Percentiles rank a stretch among this genome's conserved stretches.
These are phyloP conservation scores for Tragelaphus scriptus DNA, from an alignment of 2,113 vertebrate species.

Conservation along the genomic window DNA sequence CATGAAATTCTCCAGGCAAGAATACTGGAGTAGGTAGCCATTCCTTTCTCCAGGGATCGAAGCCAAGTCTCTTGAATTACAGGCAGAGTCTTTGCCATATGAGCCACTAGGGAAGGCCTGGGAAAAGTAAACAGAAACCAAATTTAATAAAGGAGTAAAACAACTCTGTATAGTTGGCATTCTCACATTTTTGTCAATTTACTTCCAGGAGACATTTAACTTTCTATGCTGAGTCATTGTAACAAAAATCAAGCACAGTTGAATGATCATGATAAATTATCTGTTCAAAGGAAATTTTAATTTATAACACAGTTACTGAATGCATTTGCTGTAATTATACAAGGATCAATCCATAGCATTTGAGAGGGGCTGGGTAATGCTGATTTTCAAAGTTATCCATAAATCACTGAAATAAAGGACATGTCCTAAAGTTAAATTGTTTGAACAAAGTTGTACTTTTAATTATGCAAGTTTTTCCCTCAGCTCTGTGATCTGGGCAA, in stretches of 20 bases:
- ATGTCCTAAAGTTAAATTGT: neutral
- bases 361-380: neutral
- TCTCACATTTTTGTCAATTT: neutral
- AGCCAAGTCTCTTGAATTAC: neutral
- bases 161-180: neutral
- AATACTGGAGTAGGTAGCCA: neutral
- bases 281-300: neutral
- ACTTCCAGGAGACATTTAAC: neutral
- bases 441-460: constrained; percentile 13
- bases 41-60: neutral
- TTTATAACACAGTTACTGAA: neutral
- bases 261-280: neutral
- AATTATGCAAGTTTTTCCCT: neutral
- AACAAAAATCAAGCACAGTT: neutral
- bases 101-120: neutral
- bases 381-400: constrained; percentile 1
- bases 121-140: neutral
- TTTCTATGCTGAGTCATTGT: neutral
- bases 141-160: neutral
- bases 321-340: neutral
- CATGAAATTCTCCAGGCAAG: neutral
- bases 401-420: neutral
- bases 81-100: neutral
- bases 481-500: neutral
- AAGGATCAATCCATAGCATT: neutral